Evolutionary conservation across 1,140 invertebrate species (phyloP), one percentile per base, ranked within the genome.

Genomic region (Aricia agestis): DNA sequence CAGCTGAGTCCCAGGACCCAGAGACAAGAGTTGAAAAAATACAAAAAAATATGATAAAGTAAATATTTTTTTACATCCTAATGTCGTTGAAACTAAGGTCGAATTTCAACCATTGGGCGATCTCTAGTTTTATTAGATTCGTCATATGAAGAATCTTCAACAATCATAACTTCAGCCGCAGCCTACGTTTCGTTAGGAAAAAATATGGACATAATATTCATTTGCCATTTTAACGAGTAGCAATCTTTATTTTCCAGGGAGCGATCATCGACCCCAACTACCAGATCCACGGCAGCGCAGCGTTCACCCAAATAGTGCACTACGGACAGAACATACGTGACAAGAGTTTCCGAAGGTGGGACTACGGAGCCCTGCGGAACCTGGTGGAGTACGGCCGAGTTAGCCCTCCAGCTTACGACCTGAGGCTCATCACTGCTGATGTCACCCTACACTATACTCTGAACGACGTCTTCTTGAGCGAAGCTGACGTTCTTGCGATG

Each of bases 371-470:
- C 5, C 2, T 73, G 0, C 45, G 18, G 6, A 90, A 90, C 71
- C 17, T 82, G 5, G n/a, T 67, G 13, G 66, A 69, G 0, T 90
- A 90, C 66, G 81, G 84, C 18, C 67, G 72, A 1, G 2, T 69
- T 0, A 52, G 52, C 4, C 86, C 88, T 13, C 88, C 86, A 1
- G 25, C 17, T 36, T 89, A 84, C 61, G 74, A 89, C 41, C 59
- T 90, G 32, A 78, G 74, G 18, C 57, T 76, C 18, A 83, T 90
- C 7, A 80, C 78, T n/a, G 70, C 75, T 0, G 74, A 83, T 18
- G 78, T 82, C 0, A 86, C 82, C 0, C 81, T 90, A 81, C 88
- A 90, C 66, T 90, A 90, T 32, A 80, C 86, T 5, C 41, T 86
- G 0, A 79, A 59, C 61, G 88, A 90, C 70, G 66, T 68, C n/a